Base-by-base conservation (phyloP, 2,888 invertebrate species). In the Acanthococcus lagerstroemiae region DNA sequence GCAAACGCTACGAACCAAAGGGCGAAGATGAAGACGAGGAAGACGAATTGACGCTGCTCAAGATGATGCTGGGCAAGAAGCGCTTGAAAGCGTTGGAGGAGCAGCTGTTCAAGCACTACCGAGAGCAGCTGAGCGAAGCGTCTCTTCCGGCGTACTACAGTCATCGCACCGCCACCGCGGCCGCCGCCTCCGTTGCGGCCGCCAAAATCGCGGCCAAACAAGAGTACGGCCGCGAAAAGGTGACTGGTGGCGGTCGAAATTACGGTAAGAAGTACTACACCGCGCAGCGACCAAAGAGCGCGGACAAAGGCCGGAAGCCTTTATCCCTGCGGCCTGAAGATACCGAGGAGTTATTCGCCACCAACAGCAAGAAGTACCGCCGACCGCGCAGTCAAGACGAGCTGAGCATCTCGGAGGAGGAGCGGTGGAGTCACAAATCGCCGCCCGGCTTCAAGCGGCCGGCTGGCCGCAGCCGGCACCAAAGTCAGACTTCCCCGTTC, bases 401-500 rank as follows among this genome's bases (percentile, higher is more conserved):
- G 19, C 71, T 70, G 44, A 70, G 69, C 56, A 69, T 67, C 25
- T 68, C 70, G 25, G 72, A 72, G 45, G 54, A 70, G 15, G 72
- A 72, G 61, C 66, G 72, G 46, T 75, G 71, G 73, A 70, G 71
- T 66, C 60, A 66, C 66, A 68, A 79, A 78, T 63, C 79, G 77
- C 70, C 67, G 44, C 22, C 30, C 3, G 30, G 25, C 4, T 37
- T 19, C 27, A 37, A 57, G 7, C 19, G 9, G n/a, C 19, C 24
- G 6, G 19, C 21, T 0, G 25, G n/a, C 2, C 55, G 56, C n/a
- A 56, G 50, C 27, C 55, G 71, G 54, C 72, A 71, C 61, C 70
- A 71, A 45, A 72, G 69, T 25, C 71, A 72, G 58, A 71, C 69
- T 24, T 81, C 82, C 52, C 83, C 83, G 0, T 84, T 84, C 72